Evolutionary conservation across 2,797 vertebrate species (phyloP).

Genomic region (Acrossocheilus wenchowensis): DNA sequence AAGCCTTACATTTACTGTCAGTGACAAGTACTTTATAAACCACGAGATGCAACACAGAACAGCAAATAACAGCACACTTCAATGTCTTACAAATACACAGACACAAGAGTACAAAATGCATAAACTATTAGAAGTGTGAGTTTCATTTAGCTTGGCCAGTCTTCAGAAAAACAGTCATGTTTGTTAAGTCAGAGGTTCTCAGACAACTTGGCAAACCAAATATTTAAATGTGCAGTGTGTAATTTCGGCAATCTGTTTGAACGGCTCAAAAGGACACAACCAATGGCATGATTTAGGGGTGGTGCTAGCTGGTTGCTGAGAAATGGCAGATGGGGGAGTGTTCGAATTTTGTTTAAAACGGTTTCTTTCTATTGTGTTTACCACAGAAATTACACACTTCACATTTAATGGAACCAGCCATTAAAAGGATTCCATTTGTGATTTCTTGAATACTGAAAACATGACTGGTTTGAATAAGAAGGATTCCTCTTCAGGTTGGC

Average conservation of each 20-base stretch:
- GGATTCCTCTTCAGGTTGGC: neutral
- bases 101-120: conserved; percentile 32
- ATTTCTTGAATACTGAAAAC: conserved; percentile 9
- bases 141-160: conserved; percentile 8
- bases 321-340: conserved; percentile 19
- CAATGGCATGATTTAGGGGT: neutral
- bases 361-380: neutral
- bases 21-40: conserved; percentile 26
- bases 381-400: neutral
- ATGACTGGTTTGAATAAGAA: neutral
- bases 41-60: conserved; percentile 13
- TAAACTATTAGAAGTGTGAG: neutral
- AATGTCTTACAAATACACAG: conserved; percentile 13
- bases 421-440: conserved; percentile 8
- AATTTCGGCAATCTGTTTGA: neutral
- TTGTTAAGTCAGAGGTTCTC: neutral
- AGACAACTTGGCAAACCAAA: conserved; percentile 7
- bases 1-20: conserved; percentile 30
- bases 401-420: neutral
- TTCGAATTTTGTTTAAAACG: neutral
- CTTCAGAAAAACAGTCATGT: conserved; percentile 1
- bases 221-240: neutral
- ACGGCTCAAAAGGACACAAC: neutral
- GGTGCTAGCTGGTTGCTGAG: neutral
- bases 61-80: conserved; percentile 1